Base-by-base conservation (phyloP, 2,888 invertebrate genomes). In the Brenthis ino region DNA sequence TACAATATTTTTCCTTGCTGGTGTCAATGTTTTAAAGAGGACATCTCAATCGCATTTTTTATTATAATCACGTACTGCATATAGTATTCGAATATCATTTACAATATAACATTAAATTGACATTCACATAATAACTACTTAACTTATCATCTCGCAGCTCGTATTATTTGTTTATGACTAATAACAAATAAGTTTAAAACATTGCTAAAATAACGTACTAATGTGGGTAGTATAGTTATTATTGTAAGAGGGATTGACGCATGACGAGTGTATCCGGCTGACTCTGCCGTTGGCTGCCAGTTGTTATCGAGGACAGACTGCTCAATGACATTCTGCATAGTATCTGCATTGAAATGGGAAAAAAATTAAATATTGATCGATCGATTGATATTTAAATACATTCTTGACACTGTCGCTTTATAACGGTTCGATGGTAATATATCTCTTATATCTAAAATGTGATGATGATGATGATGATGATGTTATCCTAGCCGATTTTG, bases 291-390 rank as follows among this genome's bases (percentile, higher is more conserved):
- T 6, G 93, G 92, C 28, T 93, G 80, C 92, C 92, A 93, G 79
- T 91, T 87, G 85, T 93, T 93, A 84, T 93, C 93, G 50, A 93
- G 87, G 33, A 93, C 93, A 48, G 93, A 93, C 79, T 93, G 93
- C 77, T 93, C 93, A 64, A 93, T 91, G 33, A 93, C 90, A 71
- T 93, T 93, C 79, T 93, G 93, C 89, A 93, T 88, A 69, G 93
- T 91, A 78, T 93, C 93, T 92, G 80, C 67, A 77, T 75, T 43
- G 37, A 43, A 43, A 43, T 43, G 8, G 2, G 11, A 43, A 43
- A 37, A 37, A 37, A 37, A 43, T 43, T 11, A 43, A 43, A 43
- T 43, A 43, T 43, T 11, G 37, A 2, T 11, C 5, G 28, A 28
- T 28, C 37, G 37, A 11, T 11, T 11, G 8, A 11, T 43, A 43